These are phyloP conservation scores for Rhabdophis nuchalis DNA, from an alignment of 2,797 vertebrate genomes.

Conservation along the genomic window DNA sequence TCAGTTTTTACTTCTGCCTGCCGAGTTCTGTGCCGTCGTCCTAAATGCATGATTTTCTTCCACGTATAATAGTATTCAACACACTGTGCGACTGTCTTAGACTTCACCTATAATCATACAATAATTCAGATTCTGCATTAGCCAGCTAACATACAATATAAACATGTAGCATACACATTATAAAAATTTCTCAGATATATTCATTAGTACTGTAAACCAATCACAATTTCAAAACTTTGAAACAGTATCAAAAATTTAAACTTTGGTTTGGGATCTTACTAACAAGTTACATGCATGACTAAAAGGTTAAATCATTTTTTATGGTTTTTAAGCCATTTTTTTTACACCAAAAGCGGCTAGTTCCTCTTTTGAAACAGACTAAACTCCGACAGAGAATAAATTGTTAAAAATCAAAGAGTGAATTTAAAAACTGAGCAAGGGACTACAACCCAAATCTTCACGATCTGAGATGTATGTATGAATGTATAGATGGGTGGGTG, in stretches of 20 bases:
- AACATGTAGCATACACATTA: background rate
- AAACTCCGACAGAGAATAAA: background rate
- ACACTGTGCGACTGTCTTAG: slow-evolving; percentile 83
- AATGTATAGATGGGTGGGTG: no score
- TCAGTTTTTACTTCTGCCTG: slow-evolving; percentile 72
- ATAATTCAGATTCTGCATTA: slow-evolving; percentile 28
- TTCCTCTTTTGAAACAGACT: background rate
- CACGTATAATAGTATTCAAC: slow-evolving; percentile 89
- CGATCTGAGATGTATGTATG: background rate
- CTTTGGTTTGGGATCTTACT: slow-evolving; percentile 15
- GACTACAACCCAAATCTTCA: background rate
- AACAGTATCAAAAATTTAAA: background rate
- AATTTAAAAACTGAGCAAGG: background rate
- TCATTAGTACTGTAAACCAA: background rate
- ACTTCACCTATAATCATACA: slow-evolving; percentile 75
- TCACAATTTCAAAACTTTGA: background rate
- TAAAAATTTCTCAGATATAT: background rate
- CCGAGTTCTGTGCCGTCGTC: slow-evolving; percentile 75
- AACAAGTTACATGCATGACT: background rate
- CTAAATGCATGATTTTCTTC: slow-evolving; percentile 81
- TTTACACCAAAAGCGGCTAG: background rate
- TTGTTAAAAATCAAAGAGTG: background rate
- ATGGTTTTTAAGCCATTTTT: background rate
- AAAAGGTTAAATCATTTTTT: background rate
- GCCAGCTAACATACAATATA: background rate